Base-by-base conservation (phyloP, 2,888 invertebrate species). In the Protonemura montana region DNA sequence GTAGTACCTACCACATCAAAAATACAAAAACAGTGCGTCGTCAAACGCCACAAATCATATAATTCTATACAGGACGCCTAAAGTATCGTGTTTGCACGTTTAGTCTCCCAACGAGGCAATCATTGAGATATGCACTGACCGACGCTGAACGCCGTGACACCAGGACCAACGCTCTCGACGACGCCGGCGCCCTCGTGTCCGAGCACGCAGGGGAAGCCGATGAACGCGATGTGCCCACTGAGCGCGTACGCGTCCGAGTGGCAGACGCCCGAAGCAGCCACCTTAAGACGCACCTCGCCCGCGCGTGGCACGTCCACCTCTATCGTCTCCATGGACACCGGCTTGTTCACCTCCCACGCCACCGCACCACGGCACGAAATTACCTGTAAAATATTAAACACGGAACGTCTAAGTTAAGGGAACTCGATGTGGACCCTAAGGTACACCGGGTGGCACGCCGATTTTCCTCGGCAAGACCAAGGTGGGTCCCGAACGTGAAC, bases 121-220 rank as follows among this genome's bases (percentile, higher is more conserved):
- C n/a, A n/a, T n/a, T n/a, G n/a, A n/a, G n/a, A n/a, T n/a, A n/a
- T n/a, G n/a, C n/a, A 35, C 35, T 35, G 5, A 35, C 35, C 35
- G 35, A 10, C 35, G 3, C 10, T 35, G 35, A 35, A 35, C 35
- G 35, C 35, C 35, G 92, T 93, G 5, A 94, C 94, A 21, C 93
- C 93, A 87, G 92, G 92, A 7, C 94, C 94, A 10, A 94, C 92
- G 89, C 93, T 93, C 89, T 94, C 94, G 25, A 94, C 94, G 87
- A 94, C 90, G 76, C 94, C 94, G 83, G 89, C 91, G 16, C 94
- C 94, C 90, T 94, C 94, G 89, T 94, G 94, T 0, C 94, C 94
- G 41, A 94, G 90, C 87, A 94, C 91, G 16, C 92, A 91, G 0
- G 94, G 94, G 89, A 93, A 93, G 7, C 90, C 86, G 28, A 92